Evolutionary conservation across 2,888 invertebrate genomes (phyloP), one percentile per base, ranked within the genome.

Genomic region (Empis livida): DNA sequence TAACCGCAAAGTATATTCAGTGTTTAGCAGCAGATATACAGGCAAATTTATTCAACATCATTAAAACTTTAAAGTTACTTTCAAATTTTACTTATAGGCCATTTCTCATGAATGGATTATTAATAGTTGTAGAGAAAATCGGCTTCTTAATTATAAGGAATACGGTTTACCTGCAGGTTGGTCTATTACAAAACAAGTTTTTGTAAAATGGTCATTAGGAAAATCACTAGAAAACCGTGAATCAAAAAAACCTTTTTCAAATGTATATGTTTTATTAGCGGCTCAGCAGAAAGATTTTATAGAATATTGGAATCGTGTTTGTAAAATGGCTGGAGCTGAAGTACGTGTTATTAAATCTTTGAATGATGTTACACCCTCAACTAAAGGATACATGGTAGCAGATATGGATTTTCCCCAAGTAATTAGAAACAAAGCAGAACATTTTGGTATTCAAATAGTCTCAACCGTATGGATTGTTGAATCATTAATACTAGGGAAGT

Each of bases 41-140:
- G 2, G 59, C 61, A 53, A 49, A 49, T 44, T 35, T 23, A 15
- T 30, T 32, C 15, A n/a, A 14, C 9, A 27, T 11, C 39, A 30
- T 8, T 8, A 15, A 8, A n/a, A 15, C 8, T 6, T 10, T 37
- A 37, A 14, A 41, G 27, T 16, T 14, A 37, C 10, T 16, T 32
- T 42, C 2, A 14, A 39, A 20, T 30, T 37, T 23, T 39, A 15
- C 39, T 52, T 51, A 14, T 60, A 71, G 17, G 75, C 79, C 8
- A 68, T 84, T 5, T 78, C 78, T 40, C 82, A 86, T 64, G 73
- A 73, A 48, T 89, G 86, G 86, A 74, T 88, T 45, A 75, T 80
- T 30, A 68, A 76, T 54, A 79, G 78, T 57, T 79, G 82, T 57
- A 62, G 62, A 14, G 56, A 65, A 56, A 66, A 69, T 35, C 63